Base-by-base conservation (phyloP, 2,113 vertebrate species). In the Heterochromis multidens region DNA sequence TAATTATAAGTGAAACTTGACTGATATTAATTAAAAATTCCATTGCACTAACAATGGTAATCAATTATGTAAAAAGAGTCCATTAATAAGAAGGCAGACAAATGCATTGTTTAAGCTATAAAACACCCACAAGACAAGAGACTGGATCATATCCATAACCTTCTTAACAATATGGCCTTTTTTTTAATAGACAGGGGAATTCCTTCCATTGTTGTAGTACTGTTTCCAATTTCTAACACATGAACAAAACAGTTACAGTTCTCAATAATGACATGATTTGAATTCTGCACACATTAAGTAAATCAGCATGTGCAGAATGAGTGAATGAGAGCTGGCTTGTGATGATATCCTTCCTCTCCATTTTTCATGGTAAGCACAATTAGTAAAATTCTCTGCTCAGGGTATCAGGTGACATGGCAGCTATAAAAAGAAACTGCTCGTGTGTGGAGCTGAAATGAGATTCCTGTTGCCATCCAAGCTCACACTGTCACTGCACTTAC, bases 21-120 rank as follows among this genome's bases (percentile, higher is more conserved):
- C 79, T 90, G 85, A 92, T 93, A 91, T 84, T 96, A 95, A 96
- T 95, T 95, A 95, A 94, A 95, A 96, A 95, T 90, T 29, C 80
- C 90, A 96, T 95, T 96, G 94, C 77, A 67, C 85, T 80, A 92
- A 94, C 92, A 95, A 95, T 92, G 90, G 84, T 86, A 93, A 94
- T 95, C 89, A 87, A 89, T 95, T 91, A 86, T 90, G 92, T 84
- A 85, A 90, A 85, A 92, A 87, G 58, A 60, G 90, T 90, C 91
- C 27, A 83, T 91, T 93, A 94, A 91, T 80, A 77, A 59, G 70
- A 76, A 81, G 70, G 63, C 37, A 85, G 77, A 89, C 80, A 74
- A n/a, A 61, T 40, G 59, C 57, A 84, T 81, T 86, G 91, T 89
- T 92, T 82, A 89, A 93, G 79, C 49, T 61, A 33, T 37, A 79